phyloP scores from a whole-genome alignment of 2,113 vertebrate species.

The Pogonocichla stellata region DNA sequence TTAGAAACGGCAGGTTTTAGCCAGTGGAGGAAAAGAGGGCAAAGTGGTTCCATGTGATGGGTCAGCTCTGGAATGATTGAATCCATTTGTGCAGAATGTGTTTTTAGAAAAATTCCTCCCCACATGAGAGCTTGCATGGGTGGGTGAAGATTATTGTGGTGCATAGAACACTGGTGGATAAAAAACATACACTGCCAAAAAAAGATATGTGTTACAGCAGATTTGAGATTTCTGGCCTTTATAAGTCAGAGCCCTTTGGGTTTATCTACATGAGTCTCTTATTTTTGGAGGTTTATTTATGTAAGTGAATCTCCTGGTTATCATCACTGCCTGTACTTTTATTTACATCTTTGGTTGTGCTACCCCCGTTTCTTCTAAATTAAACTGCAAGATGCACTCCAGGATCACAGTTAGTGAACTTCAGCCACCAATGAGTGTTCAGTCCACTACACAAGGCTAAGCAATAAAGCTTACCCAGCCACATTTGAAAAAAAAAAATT shows the following conservation, averaged over 20 bases:
- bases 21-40: background rate
- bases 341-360: background rate
- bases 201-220: background rate
- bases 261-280: background rate
- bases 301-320: background rate
- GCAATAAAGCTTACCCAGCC: background rate
- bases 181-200: background rate
- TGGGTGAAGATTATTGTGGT: background rate
- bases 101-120: background rate
- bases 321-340: background rate
- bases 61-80: background rate
- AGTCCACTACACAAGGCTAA: background rate
- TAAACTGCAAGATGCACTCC: background rate
- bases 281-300: background rate
- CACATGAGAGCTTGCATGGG: accelerated
- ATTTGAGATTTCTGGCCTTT: background rate
- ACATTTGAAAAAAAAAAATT: background rate
- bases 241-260: background rate
- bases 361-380: background rate
- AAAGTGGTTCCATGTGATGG: background rate
- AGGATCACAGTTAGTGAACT: background rate
- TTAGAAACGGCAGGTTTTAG: background rate
- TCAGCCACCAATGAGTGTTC: background rate
- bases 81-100: background rate
- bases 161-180: background rate